Percentiles rank a stretch among this genome's conserved stretches.
Conservation (phyloP, 1,140 invertebrate genomes). For the Euglossa dilemma region DNA sequence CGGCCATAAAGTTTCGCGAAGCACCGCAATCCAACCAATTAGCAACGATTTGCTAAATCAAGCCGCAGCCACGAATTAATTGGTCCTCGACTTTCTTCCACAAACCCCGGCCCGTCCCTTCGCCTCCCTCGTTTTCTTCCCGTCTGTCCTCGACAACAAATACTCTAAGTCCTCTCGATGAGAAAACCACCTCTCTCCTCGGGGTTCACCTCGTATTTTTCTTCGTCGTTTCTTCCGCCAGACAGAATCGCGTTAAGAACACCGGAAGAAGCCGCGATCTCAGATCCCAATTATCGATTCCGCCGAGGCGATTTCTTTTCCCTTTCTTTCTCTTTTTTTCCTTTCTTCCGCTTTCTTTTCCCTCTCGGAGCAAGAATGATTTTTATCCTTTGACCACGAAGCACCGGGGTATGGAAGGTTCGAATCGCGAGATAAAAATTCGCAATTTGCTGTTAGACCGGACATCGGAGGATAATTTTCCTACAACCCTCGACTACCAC, state of each 20-base stretch:
- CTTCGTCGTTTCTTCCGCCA: not conserved
- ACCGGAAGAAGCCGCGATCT: constrained; percentile 24
- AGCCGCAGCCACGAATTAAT: constrained; percentile 52
- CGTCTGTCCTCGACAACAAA: constrained; percentile 41
- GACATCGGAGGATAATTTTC: too few relatives aligned
- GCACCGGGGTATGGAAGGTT: too few relatives aligned
- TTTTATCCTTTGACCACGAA: not conserved
- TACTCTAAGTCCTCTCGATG: constrained; percentile 47
- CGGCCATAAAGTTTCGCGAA: constrained; percentile 46
- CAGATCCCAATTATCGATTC: constrained; percentile 39
- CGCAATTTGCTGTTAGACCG: too few relatives aligned
- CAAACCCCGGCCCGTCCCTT: too few relatives aligned
- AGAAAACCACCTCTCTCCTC: constrained; percentile 21
- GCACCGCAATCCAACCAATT: constrained; percentile 54
- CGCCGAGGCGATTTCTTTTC: not conserved
- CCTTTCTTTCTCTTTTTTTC: not conserved
- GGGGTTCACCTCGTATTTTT: not conserved
- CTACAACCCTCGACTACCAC: too few relatives aligned
- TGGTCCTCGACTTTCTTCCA: constrained; percentile 49
- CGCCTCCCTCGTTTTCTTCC: not conserved
- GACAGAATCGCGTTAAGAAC: constrained; percentile 20
- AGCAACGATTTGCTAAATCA: constrained; percentile 55
- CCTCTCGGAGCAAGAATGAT: not conserved
- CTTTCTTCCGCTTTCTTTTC: not conserved
- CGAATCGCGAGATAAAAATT: too few relatives aligned